Conservation (phyloP, 2,113 vertebrate genomes). For the Coturnix japonica region DNA sequence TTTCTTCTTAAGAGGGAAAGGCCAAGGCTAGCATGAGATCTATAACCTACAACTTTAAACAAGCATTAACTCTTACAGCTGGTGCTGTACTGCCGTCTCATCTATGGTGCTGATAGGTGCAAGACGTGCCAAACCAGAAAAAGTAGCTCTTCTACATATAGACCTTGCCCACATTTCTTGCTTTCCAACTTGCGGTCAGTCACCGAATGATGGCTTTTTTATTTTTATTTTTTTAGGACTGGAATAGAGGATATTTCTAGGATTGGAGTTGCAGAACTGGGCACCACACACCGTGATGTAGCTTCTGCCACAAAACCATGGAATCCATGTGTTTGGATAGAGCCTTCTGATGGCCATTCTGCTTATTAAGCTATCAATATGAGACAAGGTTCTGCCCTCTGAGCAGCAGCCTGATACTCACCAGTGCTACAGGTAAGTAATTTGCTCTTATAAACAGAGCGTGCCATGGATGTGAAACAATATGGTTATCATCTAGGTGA, state of each 20-base stretch:
- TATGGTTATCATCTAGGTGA: not conserved
- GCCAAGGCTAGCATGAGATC: not conserved
- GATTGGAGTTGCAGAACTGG: not conserved
- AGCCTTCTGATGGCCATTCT: not conserved
- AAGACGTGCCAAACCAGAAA: not conserved
- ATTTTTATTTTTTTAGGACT: not conserved
- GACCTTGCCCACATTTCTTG: not conserved
- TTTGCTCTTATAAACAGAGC: not conserved
- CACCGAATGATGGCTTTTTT: not conserved
- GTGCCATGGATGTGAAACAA: not conserved
- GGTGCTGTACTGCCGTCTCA: not conserved
- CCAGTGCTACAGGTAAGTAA: not conserved
- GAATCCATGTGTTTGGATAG: not conserved
- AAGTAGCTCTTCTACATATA: not conserved
- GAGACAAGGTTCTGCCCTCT: not conserved
- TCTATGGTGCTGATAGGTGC: rapidly evolving
- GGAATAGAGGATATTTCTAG: not conserved
- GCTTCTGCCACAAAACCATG: not conserved
- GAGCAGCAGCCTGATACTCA: not conserved
- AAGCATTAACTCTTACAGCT: not conserved
- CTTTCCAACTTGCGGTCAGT: not conserved
- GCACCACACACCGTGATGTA: not conserved
- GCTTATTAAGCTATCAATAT: not conserved
- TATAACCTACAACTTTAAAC: not conserved
- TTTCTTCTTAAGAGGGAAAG: not conserved